phyloP scores from a whole-genome alignment of 2,797 vertebrate genomes.

The Crypturellus tataupa region DNA sequence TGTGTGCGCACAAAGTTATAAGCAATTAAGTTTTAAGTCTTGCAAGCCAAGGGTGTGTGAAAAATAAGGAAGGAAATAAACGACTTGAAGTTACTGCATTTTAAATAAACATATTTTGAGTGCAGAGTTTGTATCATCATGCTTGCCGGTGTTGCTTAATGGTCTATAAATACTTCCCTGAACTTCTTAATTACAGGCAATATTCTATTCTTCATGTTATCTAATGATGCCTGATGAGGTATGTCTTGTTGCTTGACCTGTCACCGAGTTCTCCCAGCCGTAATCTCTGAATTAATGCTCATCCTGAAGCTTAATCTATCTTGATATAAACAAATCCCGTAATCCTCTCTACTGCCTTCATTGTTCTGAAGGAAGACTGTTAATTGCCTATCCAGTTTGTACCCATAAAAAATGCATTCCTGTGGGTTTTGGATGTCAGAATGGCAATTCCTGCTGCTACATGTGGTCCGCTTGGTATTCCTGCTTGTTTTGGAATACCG shows the following conservation, averaged over 20 bases:
- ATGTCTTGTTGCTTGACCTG: background rate
- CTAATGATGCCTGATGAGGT: background rate
- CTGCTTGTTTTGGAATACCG: background rate
- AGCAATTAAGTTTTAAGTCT: background rate
- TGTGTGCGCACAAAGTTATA: background rate
- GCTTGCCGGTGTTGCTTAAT: background rate
- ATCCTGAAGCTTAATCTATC: background rate
- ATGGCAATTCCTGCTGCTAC: background rate
- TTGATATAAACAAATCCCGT: background rate
- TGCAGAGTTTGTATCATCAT: background rate
- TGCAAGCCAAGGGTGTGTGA: background rate
- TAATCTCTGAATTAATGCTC: background rate
- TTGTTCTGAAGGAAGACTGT: background rate
- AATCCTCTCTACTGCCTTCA: background rate
- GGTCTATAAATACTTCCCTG: background rate
- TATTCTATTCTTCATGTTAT: slow-evolving; percentile 23
- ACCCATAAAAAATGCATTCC: background rate
- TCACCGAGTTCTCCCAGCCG: background rate
- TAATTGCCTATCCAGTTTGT: background rate
- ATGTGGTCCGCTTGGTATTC: background rate
- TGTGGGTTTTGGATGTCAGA: background rate
- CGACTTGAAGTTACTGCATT: background rate
- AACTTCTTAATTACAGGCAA: slow-evolving; percentile 14
- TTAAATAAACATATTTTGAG: slow-evolving; percentile 22
- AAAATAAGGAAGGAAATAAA: slow-evolving; percentile 30